phyloP scores from a whole-genome alignment of 2,888 invertebrate species.

The Incurvaria masculella region DNA sequence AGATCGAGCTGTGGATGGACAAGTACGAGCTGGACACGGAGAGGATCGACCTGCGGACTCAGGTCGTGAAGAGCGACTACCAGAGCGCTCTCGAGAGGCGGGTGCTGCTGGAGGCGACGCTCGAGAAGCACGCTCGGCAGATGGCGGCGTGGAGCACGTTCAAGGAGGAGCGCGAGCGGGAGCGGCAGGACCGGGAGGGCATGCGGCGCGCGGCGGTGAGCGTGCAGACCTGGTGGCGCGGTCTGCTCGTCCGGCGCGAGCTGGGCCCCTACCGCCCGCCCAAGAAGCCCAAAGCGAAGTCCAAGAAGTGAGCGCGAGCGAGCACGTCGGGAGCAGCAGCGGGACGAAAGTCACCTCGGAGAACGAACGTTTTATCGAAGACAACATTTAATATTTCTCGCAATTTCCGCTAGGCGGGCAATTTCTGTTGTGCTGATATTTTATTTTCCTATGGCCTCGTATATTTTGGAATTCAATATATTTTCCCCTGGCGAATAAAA shows the following conservation, averaged over 20 bases:
- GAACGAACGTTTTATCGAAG: too few relatives aligned
- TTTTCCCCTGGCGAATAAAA: too few relatives aligned
- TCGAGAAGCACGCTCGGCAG: slow-evolving; percentile 24
- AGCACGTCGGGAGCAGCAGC: too few relatives aligned
- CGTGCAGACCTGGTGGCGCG: slow-evolving; percentile 49
- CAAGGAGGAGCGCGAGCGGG: slow-evolving; percentile 33
- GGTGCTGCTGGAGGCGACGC: slow-evolving; percentile 24
- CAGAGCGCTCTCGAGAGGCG: slow-evolving; percentile 25
- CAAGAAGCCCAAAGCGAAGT: slow-evolving; percentile 19
- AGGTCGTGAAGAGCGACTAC: slow-evolving; percentile 33
- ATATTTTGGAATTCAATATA: too few relatives aligned
- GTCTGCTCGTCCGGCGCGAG: slow-evolving; percentile 35
- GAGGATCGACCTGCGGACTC: slow-evolving; percentile 33
- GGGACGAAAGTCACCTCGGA: too few relatives aligned
- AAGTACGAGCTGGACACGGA: slow-evolving; percentile 42
- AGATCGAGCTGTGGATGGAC: slow-evolving; percentile 36
- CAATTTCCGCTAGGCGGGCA: too few relatives aligned
- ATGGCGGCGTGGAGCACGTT: slow-evolving; percentile 33
- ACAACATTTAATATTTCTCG: too few relatives aligned
- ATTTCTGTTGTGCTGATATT: too few relatives aligned
- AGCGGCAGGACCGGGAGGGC: slow-evolving; percentile 26
- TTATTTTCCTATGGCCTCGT: too few relatives aligned
- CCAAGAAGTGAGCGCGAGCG: too few relatives aligned
- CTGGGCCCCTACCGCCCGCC: slow-evolving; percentile 33
- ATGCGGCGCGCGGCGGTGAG: slow-evolving; percentile 33